A percentile compares a stretch with the other conserved stretches of the same genome.
Conservation (phyloP, 2,888 invertebrate species). For the Phaonia tiefii region DNA sequence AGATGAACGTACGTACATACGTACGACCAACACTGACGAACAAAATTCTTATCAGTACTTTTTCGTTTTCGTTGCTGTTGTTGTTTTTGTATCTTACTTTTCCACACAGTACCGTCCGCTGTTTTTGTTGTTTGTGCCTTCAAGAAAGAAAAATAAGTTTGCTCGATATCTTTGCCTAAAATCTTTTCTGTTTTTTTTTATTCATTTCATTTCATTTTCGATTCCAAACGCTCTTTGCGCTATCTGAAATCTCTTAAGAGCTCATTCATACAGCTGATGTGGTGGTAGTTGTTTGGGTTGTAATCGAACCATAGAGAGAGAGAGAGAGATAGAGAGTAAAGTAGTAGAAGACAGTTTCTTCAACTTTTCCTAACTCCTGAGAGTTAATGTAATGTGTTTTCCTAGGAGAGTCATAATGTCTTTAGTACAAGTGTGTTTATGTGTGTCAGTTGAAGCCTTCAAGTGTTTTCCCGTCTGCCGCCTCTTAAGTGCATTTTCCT, state of each 20-base stretch:
- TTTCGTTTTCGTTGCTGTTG: slow-evolving; percentile 41
- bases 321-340: slow-evolving; percentile 26
- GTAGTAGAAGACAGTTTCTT: no score
- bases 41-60: slow-evolving; percentile 66
- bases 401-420: no score
- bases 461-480: slow-evolving; percentile 12
- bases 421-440: slow-evolving; percentile 7
- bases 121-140: slow-evolving; percentile 55
- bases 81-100: slow-evolving; percentile 55
- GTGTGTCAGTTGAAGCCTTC: slow-evolving; percentile 5
- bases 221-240: slow-evolving; percentile 5
- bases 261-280: slow-evolving; percentile 45
- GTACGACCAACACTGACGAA: slow-evolving; percentile 47
- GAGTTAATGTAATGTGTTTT: no score
- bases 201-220: slow-evolving; percentile 11
- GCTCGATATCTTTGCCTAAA: slow-evolving; percentile 62
- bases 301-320: neutral
- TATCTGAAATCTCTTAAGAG: slow-evolving; percentile 61
- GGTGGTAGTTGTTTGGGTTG: neutral
- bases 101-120: slow-evolving; percentile 59
- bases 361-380: no score
- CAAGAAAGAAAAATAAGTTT: slow-evolving; percentile 66
- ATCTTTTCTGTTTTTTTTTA: slow-evolving; percentile 58
- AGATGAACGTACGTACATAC: neutral
- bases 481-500: slow-evolving; percentile 34